Conservation (phyloP, 2,797 vertebrate genomes). For the Pipistrellus kuhlii region DNA sequence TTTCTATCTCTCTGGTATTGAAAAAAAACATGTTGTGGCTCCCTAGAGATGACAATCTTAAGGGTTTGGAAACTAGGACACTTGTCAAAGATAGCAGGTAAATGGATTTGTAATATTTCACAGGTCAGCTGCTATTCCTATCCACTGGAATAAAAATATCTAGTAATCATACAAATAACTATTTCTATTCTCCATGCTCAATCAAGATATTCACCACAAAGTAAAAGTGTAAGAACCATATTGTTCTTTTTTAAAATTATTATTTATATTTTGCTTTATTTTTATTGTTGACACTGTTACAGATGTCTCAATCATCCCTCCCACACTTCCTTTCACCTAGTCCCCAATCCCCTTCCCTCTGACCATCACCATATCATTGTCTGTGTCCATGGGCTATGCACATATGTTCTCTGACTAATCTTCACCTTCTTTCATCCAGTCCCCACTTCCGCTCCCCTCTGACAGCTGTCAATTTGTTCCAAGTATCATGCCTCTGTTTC, state of each 20-base stretch:
- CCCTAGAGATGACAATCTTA: not conserved
- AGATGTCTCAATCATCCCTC: not conserved
- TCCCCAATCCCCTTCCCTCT: not conserved
- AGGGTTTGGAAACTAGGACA: not conserved
- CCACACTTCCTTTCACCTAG: not conserved
- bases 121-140: not conserved
- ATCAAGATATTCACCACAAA: not conserved
- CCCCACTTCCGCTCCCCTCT: not conserved
- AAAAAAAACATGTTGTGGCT: constrained; percentile 19
- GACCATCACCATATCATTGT: not conserved
- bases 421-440: not conserved
- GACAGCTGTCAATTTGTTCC: not conserved
- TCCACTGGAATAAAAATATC: constrained; percentile 9
- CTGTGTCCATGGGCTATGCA: not conserved
- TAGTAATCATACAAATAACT: not conserved
- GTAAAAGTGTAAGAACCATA: not conserved
- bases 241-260: not conserved
- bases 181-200: constrained; percentile 9
- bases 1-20: not conserved
- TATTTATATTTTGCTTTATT: not conserved
- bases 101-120: not conserved
- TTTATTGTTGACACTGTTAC: not conserved
- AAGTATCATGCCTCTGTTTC: not conserved
- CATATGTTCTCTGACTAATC: not conserved
- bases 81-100: not conserved